Evolutionary conservation across 2,113 vertebrate genomes (phyloP).

Genomic region (Cavia porcellus): DNA sequence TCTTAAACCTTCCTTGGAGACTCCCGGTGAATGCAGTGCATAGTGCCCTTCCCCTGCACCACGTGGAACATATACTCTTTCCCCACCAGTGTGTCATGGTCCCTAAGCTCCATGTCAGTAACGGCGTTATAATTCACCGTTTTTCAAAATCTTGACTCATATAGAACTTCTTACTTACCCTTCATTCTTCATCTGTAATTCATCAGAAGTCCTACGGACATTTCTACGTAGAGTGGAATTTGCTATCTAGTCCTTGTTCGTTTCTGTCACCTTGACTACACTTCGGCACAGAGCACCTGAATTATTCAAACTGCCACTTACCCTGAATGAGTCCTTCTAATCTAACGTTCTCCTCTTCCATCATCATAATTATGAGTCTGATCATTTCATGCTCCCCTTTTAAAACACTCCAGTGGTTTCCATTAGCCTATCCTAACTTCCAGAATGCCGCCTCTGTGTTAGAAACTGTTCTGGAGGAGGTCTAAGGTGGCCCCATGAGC

Average conservation of each 20-base stretch:
- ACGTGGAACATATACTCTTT: not conserved
- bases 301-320: not conserved
- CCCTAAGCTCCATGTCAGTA: not conserved
- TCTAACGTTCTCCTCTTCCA: not conserved
- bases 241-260: not conserved
- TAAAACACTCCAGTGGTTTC: not conserved
- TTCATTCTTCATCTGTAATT: not conserved
- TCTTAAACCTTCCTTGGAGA: not conserved
- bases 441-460: not conserved
- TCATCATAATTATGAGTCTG: not conserved
- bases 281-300: not conserved
- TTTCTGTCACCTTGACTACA: not conserved
- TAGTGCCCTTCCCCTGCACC: no score
- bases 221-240: not conserved
- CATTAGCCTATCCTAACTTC: not conserved
- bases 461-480: not conserved
- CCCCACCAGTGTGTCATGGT: not conserved
- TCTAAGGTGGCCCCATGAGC: not conserved
- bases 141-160: not conserved
- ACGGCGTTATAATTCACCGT: not conserved
- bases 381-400: not conserved
- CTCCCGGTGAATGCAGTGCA: not conserved
- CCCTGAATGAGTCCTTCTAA: not conserved
- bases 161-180: not conserved
- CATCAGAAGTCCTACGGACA: not conserved